Conservation (phyloP, 2,113 vertebrate species). For the Marcusenius ussheri region DNA sequence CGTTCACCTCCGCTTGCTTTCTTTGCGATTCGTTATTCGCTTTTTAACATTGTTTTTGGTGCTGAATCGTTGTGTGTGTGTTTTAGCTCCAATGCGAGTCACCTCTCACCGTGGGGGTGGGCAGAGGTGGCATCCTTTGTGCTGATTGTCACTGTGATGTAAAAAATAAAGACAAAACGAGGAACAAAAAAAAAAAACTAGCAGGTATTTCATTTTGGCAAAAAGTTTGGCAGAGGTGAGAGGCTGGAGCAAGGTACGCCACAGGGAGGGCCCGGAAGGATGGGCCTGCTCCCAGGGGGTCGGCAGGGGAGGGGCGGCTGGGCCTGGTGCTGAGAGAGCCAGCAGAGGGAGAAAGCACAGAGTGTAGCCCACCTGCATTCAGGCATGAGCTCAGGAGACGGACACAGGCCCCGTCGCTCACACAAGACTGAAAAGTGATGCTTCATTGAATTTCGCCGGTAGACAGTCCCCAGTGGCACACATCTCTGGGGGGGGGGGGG, state of each 20-base stretch:
- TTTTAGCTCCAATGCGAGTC: background rate
- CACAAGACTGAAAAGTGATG: constrained; percentile 48
- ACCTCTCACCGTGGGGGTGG: background rate
- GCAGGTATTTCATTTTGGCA: constrained; percentile 36
- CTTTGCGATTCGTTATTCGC: constrained; percentile 18
- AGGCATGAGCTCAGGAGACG: background rate
- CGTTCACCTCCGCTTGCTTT: background rate
- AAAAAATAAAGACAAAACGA: constrained; percentile 16
- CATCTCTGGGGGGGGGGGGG: background rate
- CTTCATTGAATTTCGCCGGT: constrained; percentile 54
- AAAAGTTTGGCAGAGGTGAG: constrained; percentile 57
- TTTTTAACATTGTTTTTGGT: background rate
- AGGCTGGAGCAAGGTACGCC: constrained; percentile 6
- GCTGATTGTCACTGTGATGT: constrained; percentile 20
- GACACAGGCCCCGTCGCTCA: background rate
- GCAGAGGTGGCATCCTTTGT: background rate
- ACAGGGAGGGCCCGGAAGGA: background rate
- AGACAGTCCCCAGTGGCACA: constrained; percentile 32
- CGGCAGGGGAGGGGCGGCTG: background rate
- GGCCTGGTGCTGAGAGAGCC: background rate
- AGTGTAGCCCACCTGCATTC: background rate
- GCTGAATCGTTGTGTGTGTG: background rate
- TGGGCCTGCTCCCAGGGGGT: background rate
- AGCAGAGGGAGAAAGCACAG: background rate
- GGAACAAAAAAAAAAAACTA: constrained; percentile 3